These are phyloP conservation scores for Anarhynchus alexandrinus DNA, from an alignment of 2,113 vertebrate genomes.

Conservation along the genomic window DNA sequence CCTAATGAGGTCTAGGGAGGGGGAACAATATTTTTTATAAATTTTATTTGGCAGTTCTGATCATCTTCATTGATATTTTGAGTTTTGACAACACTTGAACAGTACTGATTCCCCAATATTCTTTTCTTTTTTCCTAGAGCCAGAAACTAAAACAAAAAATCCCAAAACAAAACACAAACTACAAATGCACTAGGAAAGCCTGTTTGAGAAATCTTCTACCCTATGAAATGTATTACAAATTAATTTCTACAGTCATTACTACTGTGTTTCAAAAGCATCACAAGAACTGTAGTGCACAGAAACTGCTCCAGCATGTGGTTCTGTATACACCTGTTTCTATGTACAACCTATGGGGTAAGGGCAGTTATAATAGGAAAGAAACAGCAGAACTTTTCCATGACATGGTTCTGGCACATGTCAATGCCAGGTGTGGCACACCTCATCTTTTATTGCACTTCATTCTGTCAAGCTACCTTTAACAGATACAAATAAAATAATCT, in stretches of 20 bases:
- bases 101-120: neutral
- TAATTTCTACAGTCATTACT: neutral
- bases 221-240: neutral
- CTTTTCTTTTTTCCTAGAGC: neutral
- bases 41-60: neutral
- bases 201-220: neutral
- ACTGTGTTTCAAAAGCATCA: neutral
- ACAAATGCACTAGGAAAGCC: neutral
- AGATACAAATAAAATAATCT: neutral
- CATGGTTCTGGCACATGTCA: neutral
- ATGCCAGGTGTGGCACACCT: neutral
- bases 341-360: neutral
- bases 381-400: neutral
- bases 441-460: neutral
- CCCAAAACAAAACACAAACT: neutral
- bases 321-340: neutral
- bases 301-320: neutral
- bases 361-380: neutral
- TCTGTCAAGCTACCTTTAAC: neutral
- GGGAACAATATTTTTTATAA: neutral
- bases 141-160: neutral
- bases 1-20: neutral
- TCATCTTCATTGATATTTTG: neutral
- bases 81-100: neutral
- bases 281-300: neutral